phyloP scores from a whole-genome alignment of 1,140 invertebrate genomes.

The Coenobita brevimanus region DNA sequence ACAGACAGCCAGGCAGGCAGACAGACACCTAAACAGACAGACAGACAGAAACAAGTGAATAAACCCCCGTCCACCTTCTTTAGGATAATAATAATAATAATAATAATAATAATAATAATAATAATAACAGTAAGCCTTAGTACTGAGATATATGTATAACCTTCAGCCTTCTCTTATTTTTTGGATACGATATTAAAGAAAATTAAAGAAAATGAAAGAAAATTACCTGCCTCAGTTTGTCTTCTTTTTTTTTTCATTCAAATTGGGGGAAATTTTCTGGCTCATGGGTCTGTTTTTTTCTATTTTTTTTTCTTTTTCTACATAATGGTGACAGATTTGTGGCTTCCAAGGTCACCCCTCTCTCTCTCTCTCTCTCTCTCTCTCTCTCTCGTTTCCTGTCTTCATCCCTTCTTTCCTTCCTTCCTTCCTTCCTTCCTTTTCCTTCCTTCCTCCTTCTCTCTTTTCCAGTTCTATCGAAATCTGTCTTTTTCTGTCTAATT shows the following conservation, averaged over 20 bases:
- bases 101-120: conserved; percentile 4
- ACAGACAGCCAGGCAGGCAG: no score
- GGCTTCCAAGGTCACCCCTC: background rate
- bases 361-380: background rate
- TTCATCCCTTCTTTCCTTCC: background rate
- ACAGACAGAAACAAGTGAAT: no score
- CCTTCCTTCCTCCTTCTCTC: background rate
- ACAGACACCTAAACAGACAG: no score
- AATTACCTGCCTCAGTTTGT: no score
- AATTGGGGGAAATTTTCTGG: no score
- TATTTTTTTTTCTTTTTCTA: background rate
- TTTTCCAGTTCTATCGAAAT: background rate
- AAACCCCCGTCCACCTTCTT: no score
- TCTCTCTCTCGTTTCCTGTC: background rate
- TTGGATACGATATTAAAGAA: no score
- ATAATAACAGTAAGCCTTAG: background rate
- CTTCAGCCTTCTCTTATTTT: no score
- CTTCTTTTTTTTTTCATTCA: no score
- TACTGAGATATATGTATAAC: no score
- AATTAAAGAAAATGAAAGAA: no score
- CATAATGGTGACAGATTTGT: background rate
- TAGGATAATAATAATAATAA: conserved; percentile 4
- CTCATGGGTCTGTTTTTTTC: background rate
- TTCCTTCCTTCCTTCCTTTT: background rate
- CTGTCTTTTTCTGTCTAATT: background rate